phyloP scores from a whole-genome alignment of 2,888 invertebrate genomes.

The Ceramica pisi region DNA sequence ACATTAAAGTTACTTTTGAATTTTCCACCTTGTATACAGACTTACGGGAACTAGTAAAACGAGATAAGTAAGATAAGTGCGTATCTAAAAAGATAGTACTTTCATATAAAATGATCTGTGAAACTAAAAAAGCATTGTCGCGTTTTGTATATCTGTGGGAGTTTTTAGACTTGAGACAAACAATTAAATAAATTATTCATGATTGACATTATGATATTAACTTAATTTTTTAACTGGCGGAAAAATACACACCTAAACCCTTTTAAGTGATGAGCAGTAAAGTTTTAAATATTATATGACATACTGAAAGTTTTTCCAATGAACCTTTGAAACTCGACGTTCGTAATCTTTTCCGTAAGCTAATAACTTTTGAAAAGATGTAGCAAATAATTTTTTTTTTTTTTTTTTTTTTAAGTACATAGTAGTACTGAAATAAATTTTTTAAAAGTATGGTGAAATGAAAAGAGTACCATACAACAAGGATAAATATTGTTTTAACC shows the following conservation, averaged over 20 bases:
- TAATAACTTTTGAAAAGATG: background rate
- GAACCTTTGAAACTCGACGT: conserved; percentile 16
- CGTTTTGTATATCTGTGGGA: background rate
- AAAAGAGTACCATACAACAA: background rate
- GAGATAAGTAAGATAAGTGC: too few species aligned
- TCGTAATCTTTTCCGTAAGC: conserved; percentile 21
- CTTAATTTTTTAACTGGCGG: background rate
- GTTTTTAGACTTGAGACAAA: background rate
- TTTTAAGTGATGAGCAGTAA: conserved; percentile 14
- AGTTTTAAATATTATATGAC: conserved; percentile 9
- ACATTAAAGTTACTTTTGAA: too few species aligned
- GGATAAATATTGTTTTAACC: too few species aligned
- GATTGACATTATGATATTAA: too few species aligned
- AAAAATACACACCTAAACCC: background rate
- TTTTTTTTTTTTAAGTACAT: too few species aligned
- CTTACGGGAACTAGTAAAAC: too few species aligned
- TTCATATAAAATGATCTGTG: background rate
- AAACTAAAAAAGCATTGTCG: background rate
- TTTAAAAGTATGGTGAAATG: too few species aligned
- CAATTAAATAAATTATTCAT: too few species aligned
- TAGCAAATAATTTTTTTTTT: too few species aligned
- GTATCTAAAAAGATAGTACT: too few species aligned
- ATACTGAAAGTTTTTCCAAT: conserved; percentile 3
- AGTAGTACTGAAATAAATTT: too few species aligned
- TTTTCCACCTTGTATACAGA: too few species aligned